Conservation (phyloP, 2,888 invertebrate species). For the Cantharis flavilabris region DNA sequence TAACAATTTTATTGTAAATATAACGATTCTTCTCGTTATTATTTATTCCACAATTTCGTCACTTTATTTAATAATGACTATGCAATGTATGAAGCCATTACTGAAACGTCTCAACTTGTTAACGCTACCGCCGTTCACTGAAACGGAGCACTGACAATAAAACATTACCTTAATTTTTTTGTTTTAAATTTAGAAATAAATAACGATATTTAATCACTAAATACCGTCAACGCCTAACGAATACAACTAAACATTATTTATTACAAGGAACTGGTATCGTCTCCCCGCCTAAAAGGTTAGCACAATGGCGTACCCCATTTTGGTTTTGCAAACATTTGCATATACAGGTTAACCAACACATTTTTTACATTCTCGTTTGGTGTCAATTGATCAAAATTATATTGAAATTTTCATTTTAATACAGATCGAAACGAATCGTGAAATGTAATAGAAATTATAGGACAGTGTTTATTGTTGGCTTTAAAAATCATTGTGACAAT, state of each 20-base stretch:
- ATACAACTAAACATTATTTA: constrained; percentile 36
- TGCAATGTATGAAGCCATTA: constrained; percentile 20
- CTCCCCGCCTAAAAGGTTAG: constrained; percentile 55
- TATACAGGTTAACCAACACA: constrained; percentile 38
- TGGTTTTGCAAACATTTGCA: constrained; percentile 21
- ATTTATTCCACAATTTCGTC: constrained; percentile 1
- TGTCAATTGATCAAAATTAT: not conserved
- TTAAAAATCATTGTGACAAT: constrained; percentile 19
- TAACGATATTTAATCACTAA: not conserved
- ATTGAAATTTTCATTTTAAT: not conserved
- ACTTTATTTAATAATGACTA: constrained; percentile 8
- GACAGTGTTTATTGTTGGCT: not conserved
- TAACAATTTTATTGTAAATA: not conserved
- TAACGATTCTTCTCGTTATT: not conserved
- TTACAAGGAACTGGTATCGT: constrained; percentile 38
- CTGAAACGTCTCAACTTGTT: constrained; percentile 7
- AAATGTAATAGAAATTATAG: not conserved
- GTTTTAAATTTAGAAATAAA: not conserved
- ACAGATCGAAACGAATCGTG: not conserved
- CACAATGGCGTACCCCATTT: constrained; percentile 53
- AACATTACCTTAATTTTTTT: constrained; percentile 2
- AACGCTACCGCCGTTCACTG: constrained; percentile 6
- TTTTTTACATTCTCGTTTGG: not conserved
- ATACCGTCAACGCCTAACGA: constrained; percentile 5
- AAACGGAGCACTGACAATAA: not conserved